Base-by-base conservation (phyloP, 1,140 invertebrate genomes). In the Nixonia krombeini region DNA sequence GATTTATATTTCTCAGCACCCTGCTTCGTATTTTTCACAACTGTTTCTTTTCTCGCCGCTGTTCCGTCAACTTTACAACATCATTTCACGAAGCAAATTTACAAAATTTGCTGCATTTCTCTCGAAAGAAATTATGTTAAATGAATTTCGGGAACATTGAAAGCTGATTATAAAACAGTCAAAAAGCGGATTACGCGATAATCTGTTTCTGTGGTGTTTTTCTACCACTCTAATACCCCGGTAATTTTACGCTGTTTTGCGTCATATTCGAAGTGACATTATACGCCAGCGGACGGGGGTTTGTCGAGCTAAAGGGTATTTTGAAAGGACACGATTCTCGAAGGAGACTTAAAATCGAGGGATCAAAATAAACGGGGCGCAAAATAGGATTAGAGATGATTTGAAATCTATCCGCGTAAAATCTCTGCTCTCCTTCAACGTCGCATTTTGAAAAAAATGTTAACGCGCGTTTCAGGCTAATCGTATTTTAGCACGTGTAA, bases 361-460 rank as follows among this genome's bases (percentile, higher is more conserved):
- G 66, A 74, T 75, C 55, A 46, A 50, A 69, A 58, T 73, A 76
- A 81, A 72, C 76, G 75, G 74, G 71, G 76, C 79, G 70, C 74
- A 66, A 79, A 76, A 85, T 85, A 57, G 78, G 83, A 85, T 85
- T 83, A 79, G 67, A 41, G 45, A 17, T 68, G 75, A 82, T 85
- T 82, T 79, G 77, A 84, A 84, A 84, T 80, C 51, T 74, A 85
- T 85, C 81, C 74, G 76, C 77, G 76, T 82, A 70, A 84, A 85
- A 82, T n/a, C n/a, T 82, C 72, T 70, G 51, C 49, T 51, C 40
- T 41, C 21, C 21, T 42, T 46, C 7, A 26, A 52, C 40, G 31
- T 3, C 16, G 13, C 8, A 51, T 7, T 21, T 6, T 16, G 1
- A 52, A 66, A 58, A 61, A 66, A 66, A 65, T 47, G 46, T 57